Evolutionary conservation across 92 coral and sea anemone species (phyloP).

Genomic region (Epizoanthus illoricatus): DNA sequence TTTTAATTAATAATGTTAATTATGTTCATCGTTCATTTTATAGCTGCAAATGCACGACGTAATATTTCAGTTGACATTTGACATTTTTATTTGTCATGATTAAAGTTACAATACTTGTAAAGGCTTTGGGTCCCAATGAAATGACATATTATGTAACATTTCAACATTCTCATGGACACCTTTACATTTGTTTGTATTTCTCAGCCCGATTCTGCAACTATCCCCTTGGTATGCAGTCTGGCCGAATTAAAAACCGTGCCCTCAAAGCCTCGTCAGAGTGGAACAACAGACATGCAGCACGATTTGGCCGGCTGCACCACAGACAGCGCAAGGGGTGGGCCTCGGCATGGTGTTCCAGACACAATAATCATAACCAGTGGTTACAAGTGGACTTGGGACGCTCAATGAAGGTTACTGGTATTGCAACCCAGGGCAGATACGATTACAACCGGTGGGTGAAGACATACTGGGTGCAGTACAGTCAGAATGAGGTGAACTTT

Average conservation of each 20-base stretch:
- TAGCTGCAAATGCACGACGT: too few relatives aligned
- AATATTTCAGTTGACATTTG: too few relatives aligned
- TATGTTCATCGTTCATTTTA: too few relatives aligned
- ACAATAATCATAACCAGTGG: conserved; percentile 64
- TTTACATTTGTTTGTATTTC: background rate
- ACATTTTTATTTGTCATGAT: too few relatives aligned
- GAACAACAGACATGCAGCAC: conserved; percentile 58
- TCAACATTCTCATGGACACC: too few relatives aligned
- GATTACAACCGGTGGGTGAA: conserved; percentile 61
- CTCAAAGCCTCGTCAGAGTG: conserved; percentile 71
- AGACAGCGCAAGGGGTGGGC: conserved; percentile 49
- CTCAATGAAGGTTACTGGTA: conserved; percentile 64
- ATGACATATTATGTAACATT: too few relatives aligned
- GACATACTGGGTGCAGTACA: conserved; percentile 63
- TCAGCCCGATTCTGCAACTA: conserved; percentile 72
- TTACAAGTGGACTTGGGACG: conserved; percentile 60
- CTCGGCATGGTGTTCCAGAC: conserved; percentile 72
- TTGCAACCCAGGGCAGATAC: conserved; percentile 87
- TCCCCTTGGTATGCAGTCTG: conserved; percentile 69
- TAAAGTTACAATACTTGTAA: too few relatives aligned
- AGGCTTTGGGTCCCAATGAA: too few relatives aligned
- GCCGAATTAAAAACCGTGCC: conserved; percentile 72
- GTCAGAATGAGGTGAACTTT: conserved; percentile 74
- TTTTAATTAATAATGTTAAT: too few relatives aligned
- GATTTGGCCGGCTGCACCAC: conserved; percentile 65